These are phyloP conservation scores for Pachyramphus minor DNA, from an alignment of 2,113 vertebrate species.

Conservation along the genomic window DNA sequence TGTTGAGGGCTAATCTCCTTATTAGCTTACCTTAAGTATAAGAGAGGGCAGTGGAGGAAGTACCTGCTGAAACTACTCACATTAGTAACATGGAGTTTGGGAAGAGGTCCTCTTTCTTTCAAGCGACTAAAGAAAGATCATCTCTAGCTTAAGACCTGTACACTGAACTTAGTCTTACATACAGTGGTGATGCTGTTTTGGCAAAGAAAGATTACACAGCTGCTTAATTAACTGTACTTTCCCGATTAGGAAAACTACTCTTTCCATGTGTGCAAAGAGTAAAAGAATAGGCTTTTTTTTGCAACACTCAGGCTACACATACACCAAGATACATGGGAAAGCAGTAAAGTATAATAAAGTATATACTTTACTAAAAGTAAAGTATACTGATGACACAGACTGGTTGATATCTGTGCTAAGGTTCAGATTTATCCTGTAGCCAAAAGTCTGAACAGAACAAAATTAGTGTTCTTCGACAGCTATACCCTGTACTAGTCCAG, in stretches of 20 bases:
- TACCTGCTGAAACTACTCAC: not conserved
- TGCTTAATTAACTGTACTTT: not conserved
- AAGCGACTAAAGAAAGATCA: not conserved
- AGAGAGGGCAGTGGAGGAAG: not conserved
- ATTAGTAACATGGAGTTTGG: not conserved
- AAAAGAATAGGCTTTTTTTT: not conserved
- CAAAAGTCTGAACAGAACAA: not conserved
- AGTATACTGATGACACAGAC: not conserved
- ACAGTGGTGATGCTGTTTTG: not conserved
- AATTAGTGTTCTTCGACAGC: not conserved
- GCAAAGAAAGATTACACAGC: not conserved
- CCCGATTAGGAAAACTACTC: not conserved
- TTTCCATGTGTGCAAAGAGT: not conserved
- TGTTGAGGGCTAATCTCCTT: not conserved
- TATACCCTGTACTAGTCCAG: not conserved
- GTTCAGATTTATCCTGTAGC: not conserved
- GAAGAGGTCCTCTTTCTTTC: not conserved
- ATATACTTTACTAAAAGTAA: no score
- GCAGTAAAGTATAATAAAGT: no score
- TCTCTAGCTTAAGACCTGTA: not conserved
- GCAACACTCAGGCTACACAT: not conserved
- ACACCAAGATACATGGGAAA: not conserved
- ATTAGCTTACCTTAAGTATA: not conserved
- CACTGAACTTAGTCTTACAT: not conserved
- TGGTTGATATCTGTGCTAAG: not conserved